A percentile compares a stretch with the other conserved stretches of the same genome.
phyloP scores from a whole-genome alignment of 2,113 vertebrate genomes.

The Spilogale gracilis region DNA sequence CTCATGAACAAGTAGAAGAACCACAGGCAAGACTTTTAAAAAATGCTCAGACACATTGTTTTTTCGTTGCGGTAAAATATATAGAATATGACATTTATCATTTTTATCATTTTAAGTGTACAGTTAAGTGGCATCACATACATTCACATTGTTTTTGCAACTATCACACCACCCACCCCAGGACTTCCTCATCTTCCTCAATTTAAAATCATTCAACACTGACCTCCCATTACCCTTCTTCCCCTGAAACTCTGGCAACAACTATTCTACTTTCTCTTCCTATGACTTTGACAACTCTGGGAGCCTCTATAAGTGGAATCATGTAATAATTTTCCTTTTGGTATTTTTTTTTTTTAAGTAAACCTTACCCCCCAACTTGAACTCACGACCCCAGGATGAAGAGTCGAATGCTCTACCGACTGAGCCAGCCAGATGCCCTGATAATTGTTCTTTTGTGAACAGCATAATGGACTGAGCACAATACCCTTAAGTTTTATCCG shows the following conservation, averaged over 20 bases:
- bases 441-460: neutral
- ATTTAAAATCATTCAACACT: neutral
- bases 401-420: neutral
- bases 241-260: too few species aligned
- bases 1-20: neutral
- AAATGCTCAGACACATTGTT: neutral
- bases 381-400: neutral
- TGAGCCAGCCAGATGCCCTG: neutral
- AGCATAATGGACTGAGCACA: neutral
- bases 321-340: neutral
- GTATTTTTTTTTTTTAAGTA: neutral
- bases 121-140: neutral
- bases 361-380: neutral
- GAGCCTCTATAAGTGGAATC: neutral
- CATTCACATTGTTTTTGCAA: neutral
- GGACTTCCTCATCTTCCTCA: neutral
- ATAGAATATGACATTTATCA: neutral
- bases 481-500: neutral
- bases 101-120: neutral
- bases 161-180: neutral
- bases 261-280: neutral
- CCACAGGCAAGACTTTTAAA: neutral
- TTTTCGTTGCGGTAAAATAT: neutral
- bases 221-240: too few species aligned
- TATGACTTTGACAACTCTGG: neutral